Evolutionary conservation across 2,888 invertebrate species (phyloP).

Genomic region (Strigamia crassipes): DNA sequence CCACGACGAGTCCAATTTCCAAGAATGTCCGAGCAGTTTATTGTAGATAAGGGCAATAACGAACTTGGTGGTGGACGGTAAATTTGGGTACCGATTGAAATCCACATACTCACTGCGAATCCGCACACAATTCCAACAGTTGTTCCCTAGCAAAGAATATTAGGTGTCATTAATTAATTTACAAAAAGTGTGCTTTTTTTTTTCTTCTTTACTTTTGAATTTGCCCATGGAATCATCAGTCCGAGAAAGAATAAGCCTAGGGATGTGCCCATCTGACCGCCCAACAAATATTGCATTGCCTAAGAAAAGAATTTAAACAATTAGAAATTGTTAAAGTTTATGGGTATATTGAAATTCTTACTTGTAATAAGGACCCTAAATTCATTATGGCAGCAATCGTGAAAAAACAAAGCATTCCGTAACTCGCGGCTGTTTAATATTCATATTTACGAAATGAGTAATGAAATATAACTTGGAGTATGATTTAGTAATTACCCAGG

Average conservation of each 20-base stretch:
- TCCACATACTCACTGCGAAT: background rate
- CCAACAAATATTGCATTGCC: background rate
- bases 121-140: background rate
- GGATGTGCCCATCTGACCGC: background rate
- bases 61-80: background rate
- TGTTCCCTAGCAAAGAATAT: background rate
- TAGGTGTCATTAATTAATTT: too few relatives aligned
- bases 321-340: background rate
- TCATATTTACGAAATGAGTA: background rate
- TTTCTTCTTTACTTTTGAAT: conserved; percentile 16
- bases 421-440: background rate
- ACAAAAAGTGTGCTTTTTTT: too few relatives aligned
- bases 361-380: conserved; percentile 12
- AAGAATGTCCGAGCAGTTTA: background rate
- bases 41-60: background rate
- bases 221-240: conserved; percentile 28
- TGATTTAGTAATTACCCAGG: background rate
- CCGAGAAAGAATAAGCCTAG: conserved; percentile 5
- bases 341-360: background rate
- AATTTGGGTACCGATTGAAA: conserved; percentile 1
- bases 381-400: conserved; percentile 13
- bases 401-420: background rate
- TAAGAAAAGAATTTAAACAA: background rate
- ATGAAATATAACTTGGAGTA: background rate
- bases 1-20: background rate